phyloP scores from a whole-genome alignment of 2,797 vertebrate genomes.

The Atherinosoma microstoma region DNA sequence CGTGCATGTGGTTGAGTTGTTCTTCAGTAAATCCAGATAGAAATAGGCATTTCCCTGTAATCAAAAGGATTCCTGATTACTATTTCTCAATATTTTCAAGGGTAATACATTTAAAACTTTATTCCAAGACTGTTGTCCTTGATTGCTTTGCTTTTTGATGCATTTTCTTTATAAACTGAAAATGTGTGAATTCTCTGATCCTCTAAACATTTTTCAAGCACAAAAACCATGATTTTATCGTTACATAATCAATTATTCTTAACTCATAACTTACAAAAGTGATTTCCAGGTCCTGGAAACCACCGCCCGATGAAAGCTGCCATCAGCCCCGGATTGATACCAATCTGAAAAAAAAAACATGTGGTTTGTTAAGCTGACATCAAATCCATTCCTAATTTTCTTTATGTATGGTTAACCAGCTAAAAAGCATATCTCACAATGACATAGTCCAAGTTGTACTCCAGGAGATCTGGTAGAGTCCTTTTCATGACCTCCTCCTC shows the following conservation, averaged over 20 bases:
- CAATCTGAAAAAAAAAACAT: conserved; percentile 85
- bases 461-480: conserved; percentile 96
- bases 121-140: background rate
- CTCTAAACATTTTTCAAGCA: background rate
- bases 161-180: background rate
- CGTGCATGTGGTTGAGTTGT: conserved; percentile 93
- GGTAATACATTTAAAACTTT: background rate
- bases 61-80: background rate
- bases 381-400: background rate
- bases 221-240: background rate
- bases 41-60: conserved; percentile 96
- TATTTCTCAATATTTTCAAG: background rate
- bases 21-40: conserved; percentile 95
- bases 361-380: background rate
- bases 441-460: conserved; percentile 95
- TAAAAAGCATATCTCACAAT: conserved; percentile 86
- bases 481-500: conserved; percentile 97
- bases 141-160: background rate
- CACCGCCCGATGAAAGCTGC: conserved; percentile 97
- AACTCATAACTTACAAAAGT: conserved; percentile 90
- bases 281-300: conserved; percentile 98
- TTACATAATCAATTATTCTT: background rate
- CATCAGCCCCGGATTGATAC: conserved; percentile 98
- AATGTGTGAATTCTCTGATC: background rate
- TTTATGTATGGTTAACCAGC: background rate